Conservation (phyloP, 1,140 invertebrate genomes). For the Drosophila saltans region DNA sequence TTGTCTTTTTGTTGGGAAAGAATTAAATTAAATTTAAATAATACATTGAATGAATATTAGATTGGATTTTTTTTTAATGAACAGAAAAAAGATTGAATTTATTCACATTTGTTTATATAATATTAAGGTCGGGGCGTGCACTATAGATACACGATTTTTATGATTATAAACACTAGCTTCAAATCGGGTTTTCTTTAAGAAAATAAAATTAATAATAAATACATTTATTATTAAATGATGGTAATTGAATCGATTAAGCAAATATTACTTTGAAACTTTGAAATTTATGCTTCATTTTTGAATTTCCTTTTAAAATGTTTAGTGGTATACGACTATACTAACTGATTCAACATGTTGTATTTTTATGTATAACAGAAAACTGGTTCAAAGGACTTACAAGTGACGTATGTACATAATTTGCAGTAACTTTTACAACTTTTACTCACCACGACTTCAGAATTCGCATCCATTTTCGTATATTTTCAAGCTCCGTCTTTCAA, state of each 20-base stretch:
- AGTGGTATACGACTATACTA: too few relatives aligned
- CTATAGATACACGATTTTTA: background rate
- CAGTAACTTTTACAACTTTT: background rate
- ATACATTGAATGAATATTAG: background rate
- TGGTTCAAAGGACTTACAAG: background rate
- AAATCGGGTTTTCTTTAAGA: too few relatives aligned
- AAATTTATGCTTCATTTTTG: too few relatives aligned
- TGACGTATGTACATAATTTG: background rate
- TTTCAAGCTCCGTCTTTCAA: slow-evolving; percentile 1
- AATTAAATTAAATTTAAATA: slow-evolving; percentile 12
- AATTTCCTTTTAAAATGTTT: too few relatives aligned
- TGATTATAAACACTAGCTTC: too few relatives aligned
- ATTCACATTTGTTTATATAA: too few relatives aligned
- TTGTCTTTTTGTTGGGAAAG: slow-evolving; percentile 35
- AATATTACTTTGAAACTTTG: too few relatives aligned
- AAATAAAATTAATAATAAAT: too few relatives aligned
- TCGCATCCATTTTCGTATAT: slow-evolving; percentile 48
- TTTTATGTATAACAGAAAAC: background rate
- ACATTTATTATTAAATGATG: too few relatives aligned
- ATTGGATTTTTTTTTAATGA: background rate
- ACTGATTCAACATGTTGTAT: too few relatives aligned
- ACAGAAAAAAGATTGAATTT: background rate
- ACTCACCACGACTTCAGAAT: slow-evolving; percentile 42
- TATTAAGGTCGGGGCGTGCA: too few relatives aligned
- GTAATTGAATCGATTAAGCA: too few relatives aligned